Evolutionary conservation across 2,888 invertebrate species (phyloP).

Genomic region (Caenorhabditis sinica): DNA sequence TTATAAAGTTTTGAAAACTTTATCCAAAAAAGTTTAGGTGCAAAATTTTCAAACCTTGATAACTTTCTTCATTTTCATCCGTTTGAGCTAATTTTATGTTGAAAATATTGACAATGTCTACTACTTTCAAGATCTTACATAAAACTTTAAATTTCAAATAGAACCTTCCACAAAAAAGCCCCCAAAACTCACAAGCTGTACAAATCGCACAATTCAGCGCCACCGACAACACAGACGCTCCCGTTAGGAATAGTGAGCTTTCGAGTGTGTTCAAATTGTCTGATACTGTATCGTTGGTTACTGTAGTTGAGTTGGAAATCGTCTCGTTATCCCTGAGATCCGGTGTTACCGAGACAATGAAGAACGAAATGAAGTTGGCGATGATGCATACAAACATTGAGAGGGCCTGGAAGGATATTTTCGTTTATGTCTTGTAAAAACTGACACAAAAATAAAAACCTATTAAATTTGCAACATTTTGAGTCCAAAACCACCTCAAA

Average conservation of each 20-base stretch:
- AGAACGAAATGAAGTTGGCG: slow-evolving; percentile 46
- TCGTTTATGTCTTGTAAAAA: too few species aligned
- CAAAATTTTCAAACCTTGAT: too few species aligned
- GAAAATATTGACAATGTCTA: neutral
- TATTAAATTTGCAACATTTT: neutral
- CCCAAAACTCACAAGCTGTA: slow-evolving; percentile 41
- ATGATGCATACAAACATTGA: slow-evolving; percentile 54
- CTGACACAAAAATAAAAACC: too few species aligned
- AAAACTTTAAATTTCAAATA: too few species aligned
- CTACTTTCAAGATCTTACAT: too few species aligned
- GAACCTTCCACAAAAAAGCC: neutral
- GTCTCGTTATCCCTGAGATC: neutral
- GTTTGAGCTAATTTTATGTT: too few species aligned
- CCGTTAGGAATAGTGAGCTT: slow-evolving; percentile 54
- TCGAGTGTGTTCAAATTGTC: neutral
- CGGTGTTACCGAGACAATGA: slow-evolving; percentile 20
- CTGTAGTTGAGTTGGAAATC: neutral
- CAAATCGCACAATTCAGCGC: slow-evolving; percentile 51
- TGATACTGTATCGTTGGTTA: neutral
- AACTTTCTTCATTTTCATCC: too few species aligned
- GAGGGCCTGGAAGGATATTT: slow-evolving; percentile 31
- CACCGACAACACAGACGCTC: slow-evolving; percentile 52
- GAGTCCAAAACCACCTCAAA: neutral
- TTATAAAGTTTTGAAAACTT: too few species aligned
- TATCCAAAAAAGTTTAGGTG: too few species aligned